A percentile compares a stretch with the other conserved stretches of the same genome.
phyloP scores from a whole-genome alignment of 2,888 invertebrate genomes.

The Acleris literana region DNA sequence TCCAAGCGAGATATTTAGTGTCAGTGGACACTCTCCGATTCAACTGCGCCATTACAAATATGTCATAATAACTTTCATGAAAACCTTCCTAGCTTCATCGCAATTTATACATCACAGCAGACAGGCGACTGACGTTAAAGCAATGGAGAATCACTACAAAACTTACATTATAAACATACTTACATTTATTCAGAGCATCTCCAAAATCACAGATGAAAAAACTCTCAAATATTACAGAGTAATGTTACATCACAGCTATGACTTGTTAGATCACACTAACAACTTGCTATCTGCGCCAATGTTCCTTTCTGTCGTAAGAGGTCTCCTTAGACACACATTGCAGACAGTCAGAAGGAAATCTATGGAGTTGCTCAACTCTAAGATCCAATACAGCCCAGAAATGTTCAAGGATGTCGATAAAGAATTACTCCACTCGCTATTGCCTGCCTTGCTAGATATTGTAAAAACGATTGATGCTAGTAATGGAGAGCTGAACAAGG shows the following conservation, averaged over 20 bases:
- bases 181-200: slow-evolving; percentile 86
- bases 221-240: slow-evolving; percentile 92
- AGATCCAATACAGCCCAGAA: slow-evolving; percentile 87
- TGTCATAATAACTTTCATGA: slow-evolving; percentile 88
- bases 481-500: slow-evolving; percentile 56
- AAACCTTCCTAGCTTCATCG: slow-evolving; percentile 86
- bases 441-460: slow-evolving; percentile 85
- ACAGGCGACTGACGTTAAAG: slow-evolving; percentile 69
- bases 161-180: slow-evolving; percentile 87
- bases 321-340: slow-evolving; percentile 88
- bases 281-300: slow-evolving; percentile 90
- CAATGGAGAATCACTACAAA: slow-evolving; percentile 86
- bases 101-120: slow-evolving; percentile 87
- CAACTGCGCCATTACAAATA: slow-evolving; percentile 94
- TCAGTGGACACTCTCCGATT: slow-evolving; percentile 86
- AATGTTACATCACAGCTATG: slow-evolving; percentile 90
- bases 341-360: slow-evolving; percentile 90
- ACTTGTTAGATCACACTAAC: slow-evolving; percentile 91
- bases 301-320: slow-evolving; percentile 90
- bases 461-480: slow-evolving; percentile 79
- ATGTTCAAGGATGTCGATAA: slow-evolving; percentile 82
- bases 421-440: slow-evolving; percentile 80
- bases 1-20: slow-evolving; percentile 84
- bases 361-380: slow-evolving; percentile 92
- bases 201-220: slow-evolving; percentile 85